phyloP scores from a whole-genome alignment of 2,113 vertebrate species.

The Columbina picui region DNA sequence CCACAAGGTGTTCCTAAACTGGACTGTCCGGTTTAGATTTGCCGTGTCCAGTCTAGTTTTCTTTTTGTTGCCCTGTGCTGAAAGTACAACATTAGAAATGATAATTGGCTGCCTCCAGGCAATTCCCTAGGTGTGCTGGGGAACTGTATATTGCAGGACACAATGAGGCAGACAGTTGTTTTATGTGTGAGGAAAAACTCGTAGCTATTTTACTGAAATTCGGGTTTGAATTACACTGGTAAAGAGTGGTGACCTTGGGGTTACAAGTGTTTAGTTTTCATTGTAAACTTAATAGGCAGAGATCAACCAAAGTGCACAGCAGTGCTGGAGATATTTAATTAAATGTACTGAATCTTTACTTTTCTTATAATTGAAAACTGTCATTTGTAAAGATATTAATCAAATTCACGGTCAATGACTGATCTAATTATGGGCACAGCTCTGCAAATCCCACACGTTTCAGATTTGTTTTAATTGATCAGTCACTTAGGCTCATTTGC shows the following conservation, averaged over 20 bases:
- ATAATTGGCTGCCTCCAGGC: conserved; percentile 7
- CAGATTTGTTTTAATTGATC: conserved; percentile 67
- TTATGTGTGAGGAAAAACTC: background rate
- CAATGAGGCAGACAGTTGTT: background rate
- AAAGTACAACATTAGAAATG: conserved; percentile 20
- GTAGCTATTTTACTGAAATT: conserved; percentile 16
- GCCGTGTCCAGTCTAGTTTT: background rate
- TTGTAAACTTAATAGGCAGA: conserved; percentile 47
- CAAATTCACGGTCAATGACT: conserved; percentile 53
- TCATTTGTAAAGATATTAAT: conserved; percentile 64
- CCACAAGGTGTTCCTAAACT: background rate
- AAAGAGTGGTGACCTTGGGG: conserved; percentile 35
- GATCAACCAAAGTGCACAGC: conserved; percentile 16
- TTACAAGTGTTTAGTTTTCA: conserved; percentile 34
- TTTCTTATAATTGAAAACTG: conserved; percentile 66
- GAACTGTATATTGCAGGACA: background rate
- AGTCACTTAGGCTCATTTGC: conserved; percentile 60
- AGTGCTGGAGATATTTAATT: conserved; percentile 31
- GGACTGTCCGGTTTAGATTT: background rate
- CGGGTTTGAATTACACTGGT: background rate
- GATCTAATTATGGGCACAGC: conserved; percentile 53
- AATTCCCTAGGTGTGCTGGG: background rate
- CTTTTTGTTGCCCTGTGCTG: background rate
- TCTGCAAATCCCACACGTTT: conserved; percentile 35
- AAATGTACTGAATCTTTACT: conserved; percentile 49